These are phyloP conservation scores for Novumbra hubbsi DNA, from an alignment of 2,797 vertebrate species.

Conservation along the genomic window DNA sequence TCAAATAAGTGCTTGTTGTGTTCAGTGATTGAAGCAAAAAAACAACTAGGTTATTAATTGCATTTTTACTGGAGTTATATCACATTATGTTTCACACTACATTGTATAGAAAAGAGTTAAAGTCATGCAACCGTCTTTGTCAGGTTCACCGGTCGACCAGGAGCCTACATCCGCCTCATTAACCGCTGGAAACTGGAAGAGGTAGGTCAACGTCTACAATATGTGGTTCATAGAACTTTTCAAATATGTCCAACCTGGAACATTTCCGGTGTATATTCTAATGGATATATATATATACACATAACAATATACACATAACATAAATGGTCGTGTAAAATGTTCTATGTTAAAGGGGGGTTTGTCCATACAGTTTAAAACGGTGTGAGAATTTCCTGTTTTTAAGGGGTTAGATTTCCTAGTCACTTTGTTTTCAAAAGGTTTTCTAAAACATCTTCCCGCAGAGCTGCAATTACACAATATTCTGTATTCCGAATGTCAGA, in stretches of 20 bases:
- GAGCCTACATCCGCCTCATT: slow-evolving; percentile 91
- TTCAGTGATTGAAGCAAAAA: not conserved
- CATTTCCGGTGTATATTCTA: not conserved
- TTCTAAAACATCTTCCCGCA: not conserved
- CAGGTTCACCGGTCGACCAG: slow-evolving; percentile 92
- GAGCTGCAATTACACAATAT: not conserved
- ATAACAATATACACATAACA: not conserved
- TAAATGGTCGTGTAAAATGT: not conserved
- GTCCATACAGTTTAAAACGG: not conserved
- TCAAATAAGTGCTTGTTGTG: not conserved
- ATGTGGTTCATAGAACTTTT: not conserved
- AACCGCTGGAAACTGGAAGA: slow-evolving; percentile 94
- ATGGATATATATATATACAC: not conserved
- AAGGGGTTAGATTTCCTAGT: not conserved
- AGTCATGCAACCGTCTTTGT: not conserved
- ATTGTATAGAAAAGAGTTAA: not conserved
- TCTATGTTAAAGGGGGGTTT: not conserved
- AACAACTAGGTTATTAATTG: too few relatives aligned
- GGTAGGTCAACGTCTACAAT: slow-evolving; percentile 69
- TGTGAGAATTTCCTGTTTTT: not conserved
- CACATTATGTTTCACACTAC: not conserved
- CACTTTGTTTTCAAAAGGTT: not conserved
- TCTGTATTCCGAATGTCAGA: not conserved
- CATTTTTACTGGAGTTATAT: not conserved
- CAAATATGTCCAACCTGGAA: not conserved